A percentile compares a stretch with the other conserved stretches of the same genome.
Conservation (phyloP, 2,797 vertebrate species). For the Labroides dimidiatus region DNA sequence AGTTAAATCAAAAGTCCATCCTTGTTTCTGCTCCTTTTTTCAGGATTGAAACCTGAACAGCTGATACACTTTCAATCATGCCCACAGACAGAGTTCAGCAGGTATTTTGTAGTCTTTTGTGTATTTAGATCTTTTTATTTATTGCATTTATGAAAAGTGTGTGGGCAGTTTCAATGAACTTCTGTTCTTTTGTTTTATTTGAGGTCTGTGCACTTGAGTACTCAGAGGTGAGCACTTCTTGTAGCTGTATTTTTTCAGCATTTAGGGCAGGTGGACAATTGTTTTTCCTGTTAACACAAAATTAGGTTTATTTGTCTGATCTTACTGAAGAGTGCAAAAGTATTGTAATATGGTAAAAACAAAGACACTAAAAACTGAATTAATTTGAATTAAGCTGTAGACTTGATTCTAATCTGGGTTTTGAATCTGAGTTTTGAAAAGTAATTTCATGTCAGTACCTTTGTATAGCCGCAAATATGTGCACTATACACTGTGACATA, state of each 20-base stretch:
- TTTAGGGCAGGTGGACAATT: conserved; percentile 92
- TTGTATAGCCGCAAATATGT: too few relatives aligned
- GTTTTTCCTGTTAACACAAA: conserved; percentile 86
- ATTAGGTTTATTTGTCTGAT: not conserved
- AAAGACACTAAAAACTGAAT: too few relatives aligned
- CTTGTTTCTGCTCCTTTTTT: not conserved
- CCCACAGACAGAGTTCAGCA: conserved; percentile 85
- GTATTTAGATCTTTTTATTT: not conserved
- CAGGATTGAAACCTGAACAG: conserved; percentile 76
- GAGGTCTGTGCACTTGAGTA: too few relatives aligned
- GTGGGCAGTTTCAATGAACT: not conserved
- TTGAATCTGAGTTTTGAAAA: too few relatives aligned
- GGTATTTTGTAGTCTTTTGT: conserved; percentile 75
- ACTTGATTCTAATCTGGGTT: too few relatives aligned
- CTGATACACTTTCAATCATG: conserved; percentile 87
- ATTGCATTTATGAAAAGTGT: not conserved
- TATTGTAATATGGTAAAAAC: too few relatives aligned
- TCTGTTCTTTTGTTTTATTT: too few relatives aligned
- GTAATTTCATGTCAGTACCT: too few relatives aligned
- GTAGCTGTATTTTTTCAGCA: conserved; percentile 11
- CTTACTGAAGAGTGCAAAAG: too few relatives aligned
- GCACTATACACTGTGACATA: too few relatives aligned
- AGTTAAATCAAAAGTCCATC: not conserved
- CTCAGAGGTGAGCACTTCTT: not conserved
- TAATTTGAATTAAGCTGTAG: too few relatives aligned